Base-by-base conservation (phyloP, 2,888 invertebrate genomes). In the Agriopis leucophaearia region DNA sequence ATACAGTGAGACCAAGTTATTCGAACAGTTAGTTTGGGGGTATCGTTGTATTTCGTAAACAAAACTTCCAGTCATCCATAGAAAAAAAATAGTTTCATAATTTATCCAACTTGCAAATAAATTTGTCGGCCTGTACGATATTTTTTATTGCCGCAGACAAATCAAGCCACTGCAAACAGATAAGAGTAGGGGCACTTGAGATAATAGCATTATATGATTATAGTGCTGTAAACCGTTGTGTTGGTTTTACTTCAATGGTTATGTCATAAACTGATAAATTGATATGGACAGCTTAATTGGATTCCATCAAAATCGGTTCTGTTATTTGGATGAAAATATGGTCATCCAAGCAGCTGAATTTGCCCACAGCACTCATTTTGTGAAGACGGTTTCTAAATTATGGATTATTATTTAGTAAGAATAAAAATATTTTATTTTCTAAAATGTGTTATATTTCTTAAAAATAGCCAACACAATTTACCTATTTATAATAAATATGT, bases 121-220 rank as follows among this genome's bases (percentile, higher is more conserved):
- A 13, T 42, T n/a, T 27, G 8, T 18, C n/a, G 42, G 8, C 13
- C 27, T 12, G 42, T 48, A 50, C 13, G 38, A 48, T 45, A 57
- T 54, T 40, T 35, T 65, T 65, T 65, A 16, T 35, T 16, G 12
- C 8, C 3, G 16, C 44, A 54, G 61, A 54, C 12, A 58, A 40
- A 64, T 48, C 36, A 57, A 48, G 27, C 61, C 47, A 56, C 35
- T 10, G 50, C 27, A 15, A 56, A 62, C 42, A 64, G 63, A 68
- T 68, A 68, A 68, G 55, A 47, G 45, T 13, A 54, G 55, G 27
- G n/a, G n/a, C 15, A 66, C 65, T 65, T 59, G 54, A 55, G 63
- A 64, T 67, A 62, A 58, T 50, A 45, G 35, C 9, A 42, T 55
- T 55, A 13, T 55, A 42, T n/a, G 40, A 27, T 27, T 51, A 51